Conservation (phyloP, 2,888 invertebrate species). For the Polietes domitor region DNA sequence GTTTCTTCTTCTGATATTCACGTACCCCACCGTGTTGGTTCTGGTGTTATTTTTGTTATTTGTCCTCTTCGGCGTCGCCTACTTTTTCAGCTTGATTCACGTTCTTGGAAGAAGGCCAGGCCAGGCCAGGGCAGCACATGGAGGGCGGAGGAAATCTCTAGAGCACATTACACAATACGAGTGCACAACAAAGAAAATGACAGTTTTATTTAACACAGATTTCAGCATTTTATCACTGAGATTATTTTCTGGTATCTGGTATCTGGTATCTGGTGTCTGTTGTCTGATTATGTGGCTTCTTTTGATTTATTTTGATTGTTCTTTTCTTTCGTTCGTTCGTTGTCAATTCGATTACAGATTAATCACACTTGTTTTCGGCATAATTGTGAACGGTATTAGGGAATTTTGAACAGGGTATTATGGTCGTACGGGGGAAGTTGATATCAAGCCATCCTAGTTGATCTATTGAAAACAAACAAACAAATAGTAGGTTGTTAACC, state of each 20-base stretch:
- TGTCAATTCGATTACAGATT: no score
- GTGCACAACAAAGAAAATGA: constrained; percentile 37
- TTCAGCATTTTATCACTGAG: neutral
- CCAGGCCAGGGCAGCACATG: no score
- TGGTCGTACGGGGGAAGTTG: no score
- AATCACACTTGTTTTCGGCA: no score
- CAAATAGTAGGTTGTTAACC: no score
- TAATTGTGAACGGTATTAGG: no score
- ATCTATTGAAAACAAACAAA: no score
- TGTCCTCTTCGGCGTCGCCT: neutral
- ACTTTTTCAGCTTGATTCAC: neutral
- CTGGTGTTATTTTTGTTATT: neutral
- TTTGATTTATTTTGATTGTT: no score
- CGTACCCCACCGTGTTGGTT: neutral
- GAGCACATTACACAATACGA: constrained; percentile 49
- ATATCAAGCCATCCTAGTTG: no score
- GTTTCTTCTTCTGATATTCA: neutral
- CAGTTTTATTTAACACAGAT: constrained; percentile 52
- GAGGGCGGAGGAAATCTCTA: constrained; percentile 35
- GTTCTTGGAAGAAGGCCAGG: neutral
- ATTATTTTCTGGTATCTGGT: neutral
- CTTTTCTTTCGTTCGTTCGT: no score
- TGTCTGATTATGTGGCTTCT: neutral
- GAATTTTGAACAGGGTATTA: no score
- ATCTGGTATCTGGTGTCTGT: no score